Evolutionary conservation across 1,140 invertebrate genomes (phyloP), one percentile per base, ranked within the genome.

Genomic region (Dinothrombium tinctorium): DNA sequence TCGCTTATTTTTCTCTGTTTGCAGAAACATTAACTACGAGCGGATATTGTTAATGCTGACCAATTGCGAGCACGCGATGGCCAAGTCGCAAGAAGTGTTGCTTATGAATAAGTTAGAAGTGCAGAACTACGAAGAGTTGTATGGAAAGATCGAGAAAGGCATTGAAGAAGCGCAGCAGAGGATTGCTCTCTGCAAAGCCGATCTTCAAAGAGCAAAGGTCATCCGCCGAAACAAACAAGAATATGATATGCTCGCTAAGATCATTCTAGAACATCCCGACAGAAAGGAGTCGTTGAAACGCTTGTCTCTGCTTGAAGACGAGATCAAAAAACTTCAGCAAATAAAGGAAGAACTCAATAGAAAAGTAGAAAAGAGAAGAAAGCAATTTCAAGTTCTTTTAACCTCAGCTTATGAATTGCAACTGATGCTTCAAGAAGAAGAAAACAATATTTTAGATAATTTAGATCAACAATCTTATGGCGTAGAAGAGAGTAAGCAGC

Each of bases 221-320:
- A 58, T 65, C 15, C 67, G 83, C 2, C 82, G 82, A 55, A 86
- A 92, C 56, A 69, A 78, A 53, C 58, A 60, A 61, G 83, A 90
- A 53, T 92, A 90, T 61, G 83, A 92, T 66, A 71, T 83, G 4
- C 50, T 92, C 20, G 83, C 84, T 1, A 78, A 80, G 59, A 69
- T 86, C 3, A 90, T 92, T 46, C 73, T 74, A 47, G 69, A 78
- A 50, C 78, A 90, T 52, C 84, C 86, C 0, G 80, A 87, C 54
- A 67, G 84, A 53, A 72, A 74, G 53, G 72, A 78, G 47, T 87
- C 82, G 1, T 68, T 75, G 46, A 62, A 71, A 44, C 73, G 77
- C 49, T 60, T 87, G 1, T 63, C 69, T 32, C 67, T 68, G 26
- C 59, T 86, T 9, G 71, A 74, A 51, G 69, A 71, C 47, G 79